phyloP scores from a whole-genome alignment of 1,140 invertebrate genomes.

The Arion vulgaris region DNA sequence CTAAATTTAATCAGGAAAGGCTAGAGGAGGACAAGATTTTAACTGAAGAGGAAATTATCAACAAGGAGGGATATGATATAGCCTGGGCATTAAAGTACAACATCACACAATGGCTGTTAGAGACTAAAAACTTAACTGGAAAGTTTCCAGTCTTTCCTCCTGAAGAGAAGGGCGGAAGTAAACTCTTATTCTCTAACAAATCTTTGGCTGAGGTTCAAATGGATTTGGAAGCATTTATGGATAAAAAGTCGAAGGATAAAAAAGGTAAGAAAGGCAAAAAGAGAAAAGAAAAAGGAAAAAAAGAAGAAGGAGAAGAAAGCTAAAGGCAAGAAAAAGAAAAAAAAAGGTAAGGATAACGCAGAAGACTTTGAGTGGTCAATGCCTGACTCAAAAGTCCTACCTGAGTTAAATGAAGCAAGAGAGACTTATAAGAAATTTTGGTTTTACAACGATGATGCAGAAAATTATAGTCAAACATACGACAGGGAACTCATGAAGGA shows the following conservation, averaged over 20 bases:
- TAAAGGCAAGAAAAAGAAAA: constrained; percentile 8
- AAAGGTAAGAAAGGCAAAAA: background rate
- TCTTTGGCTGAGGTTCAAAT: background rate
- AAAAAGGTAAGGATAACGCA: background rate
- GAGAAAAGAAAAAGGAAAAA: background rate
- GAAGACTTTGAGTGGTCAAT: constrained; percentile 23
- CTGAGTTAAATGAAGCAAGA: background rate
- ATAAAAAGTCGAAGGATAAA: background rate
- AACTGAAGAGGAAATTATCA: background rate
- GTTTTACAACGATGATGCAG: constrained; percentile 22
- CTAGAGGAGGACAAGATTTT: background rate
- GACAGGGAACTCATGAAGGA: constrained; percentile 22
- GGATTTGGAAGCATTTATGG: background rate
- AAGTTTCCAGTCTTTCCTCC: constrained; percentile 9
- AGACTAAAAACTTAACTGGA: background rate
- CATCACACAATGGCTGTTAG: constrained; percentile 25
- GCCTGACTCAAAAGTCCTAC: constrained; percentile 5
- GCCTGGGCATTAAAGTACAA: constrained; percentile 16
- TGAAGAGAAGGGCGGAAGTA: constrained; percentile 17
- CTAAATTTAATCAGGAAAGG: background rate
- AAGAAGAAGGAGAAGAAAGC: constrained; percentile 15
- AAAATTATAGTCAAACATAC: constrained; percentile 10
- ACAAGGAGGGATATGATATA: background rate
- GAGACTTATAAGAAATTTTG: constrained; percentile 19
- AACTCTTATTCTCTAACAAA: background rate